Percentiles rank a stretch among this genome's conserved stretches.
phyloP scores from a whole-genome alignment of 2,113 vertebrate genomes.

The Phoenicopterus ruber region DNA sequence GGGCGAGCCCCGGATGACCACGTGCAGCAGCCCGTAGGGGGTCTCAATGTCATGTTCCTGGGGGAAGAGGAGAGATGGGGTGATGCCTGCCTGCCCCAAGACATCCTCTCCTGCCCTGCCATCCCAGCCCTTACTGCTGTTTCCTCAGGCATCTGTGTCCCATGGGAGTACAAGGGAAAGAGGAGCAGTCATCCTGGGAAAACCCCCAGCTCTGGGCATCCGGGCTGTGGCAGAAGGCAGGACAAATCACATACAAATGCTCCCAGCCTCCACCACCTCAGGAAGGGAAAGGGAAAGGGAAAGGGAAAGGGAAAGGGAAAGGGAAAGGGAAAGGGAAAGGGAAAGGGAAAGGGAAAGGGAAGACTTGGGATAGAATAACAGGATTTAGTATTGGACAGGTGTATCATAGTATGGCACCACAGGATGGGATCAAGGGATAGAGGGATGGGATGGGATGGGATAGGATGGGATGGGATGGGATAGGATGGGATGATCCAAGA shows the following conservation, averaged over 20 bases:
- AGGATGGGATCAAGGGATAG: background rate
- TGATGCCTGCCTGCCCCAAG: background rate
- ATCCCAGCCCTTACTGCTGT: background rate
- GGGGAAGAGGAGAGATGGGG: background rate
- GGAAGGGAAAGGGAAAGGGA: too few species aligned
- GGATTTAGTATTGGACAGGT: background rate
- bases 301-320: too few species aligned
- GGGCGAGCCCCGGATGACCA: conserved; percentile 92
- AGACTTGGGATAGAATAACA: background rate
- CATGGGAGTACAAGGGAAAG: background rate
- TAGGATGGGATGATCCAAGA: background rate
- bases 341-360: background rate
- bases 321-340: background rate
- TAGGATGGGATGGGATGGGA: background rate
- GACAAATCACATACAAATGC: background rate
- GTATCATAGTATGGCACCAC: background rate
- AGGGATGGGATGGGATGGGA: background rate
- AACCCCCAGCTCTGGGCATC: background rate
- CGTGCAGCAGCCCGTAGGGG: conserved; percentile 92
- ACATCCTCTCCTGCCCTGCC: background rate
- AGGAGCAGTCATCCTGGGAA: background rate
- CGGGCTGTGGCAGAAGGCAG: background rate
- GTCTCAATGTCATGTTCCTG: conserved; percentile 98
- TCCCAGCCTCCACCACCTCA: background rate
- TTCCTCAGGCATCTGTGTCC: background rate